Conservation (phyloP, 2,797 vertebrate species). For the Pseudomugil gertrudae region DNA sequence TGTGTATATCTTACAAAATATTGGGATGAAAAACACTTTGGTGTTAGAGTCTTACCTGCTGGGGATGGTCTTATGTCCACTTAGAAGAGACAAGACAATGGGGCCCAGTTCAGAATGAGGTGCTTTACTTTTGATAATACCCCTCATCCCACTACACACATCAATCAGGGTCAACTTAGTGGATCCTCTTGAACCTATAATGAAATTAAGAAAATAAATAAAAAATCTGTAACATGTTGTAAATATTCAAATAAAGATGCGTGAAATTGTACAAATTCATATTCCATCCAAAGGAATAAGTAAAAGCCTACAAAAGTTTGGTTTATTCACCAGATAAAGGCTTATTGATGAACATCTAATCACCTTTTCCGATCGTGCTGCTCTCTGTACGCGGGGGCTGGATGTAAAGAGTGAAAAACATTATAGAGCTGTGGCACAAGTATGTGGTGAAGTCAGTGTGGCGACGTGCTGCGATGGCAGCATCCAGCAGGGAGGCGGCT, state of each 20-base stretch:
- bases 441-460: slow-evolving; percentile 82
- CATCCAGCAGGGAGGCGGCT: slow-evolving; percentile 93
- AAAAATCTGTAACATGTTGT: too few species aligned
- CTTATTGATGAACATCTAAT: slow-evolving; percentile 25
- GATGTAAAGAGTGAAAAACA: slow-evolving; percentile 97
- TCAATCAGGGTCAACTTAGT: slow-evolving; percentile 96
- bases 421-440: slow-evolving; percentile 90
- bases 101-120: slow-evolving; percentile 91
- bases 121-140: slow-evolving; percentile 83
- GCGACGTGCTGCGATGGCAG: slow-evolving; percentile 89
- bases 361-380: slow-evolving; percentile 89
- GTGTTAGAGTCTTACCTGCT: slow-evolving; percentile 87
- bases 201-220: slow-evolving; percentile 21
- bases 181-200: slow-evolving; percentile 88
- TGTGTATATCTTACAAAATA: background rate
- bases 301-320: too few species aligned
- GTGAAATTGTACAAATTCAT: background rate
- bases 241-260: slow-evolving; percentile 3
- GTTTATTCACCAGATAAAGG: background rate
- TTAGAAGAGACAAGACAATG: slow-evolving; percentile 91
- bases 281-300: background rate
- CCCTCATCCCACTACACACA: slow-evolving; percentile 91
- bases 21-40: background rate
- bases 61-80: slow-evolving; percentile 89
- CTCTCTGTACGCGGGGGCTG: slow-evolving; percentile 95